Percentiles rank a stretch among this genome's conserved stretches.
These are phyloP conservation scores for Bergia puertoricense DNA, from an alignment of 92 coral and sea anemone genomes.

Conservation along the genomic window DNA sequence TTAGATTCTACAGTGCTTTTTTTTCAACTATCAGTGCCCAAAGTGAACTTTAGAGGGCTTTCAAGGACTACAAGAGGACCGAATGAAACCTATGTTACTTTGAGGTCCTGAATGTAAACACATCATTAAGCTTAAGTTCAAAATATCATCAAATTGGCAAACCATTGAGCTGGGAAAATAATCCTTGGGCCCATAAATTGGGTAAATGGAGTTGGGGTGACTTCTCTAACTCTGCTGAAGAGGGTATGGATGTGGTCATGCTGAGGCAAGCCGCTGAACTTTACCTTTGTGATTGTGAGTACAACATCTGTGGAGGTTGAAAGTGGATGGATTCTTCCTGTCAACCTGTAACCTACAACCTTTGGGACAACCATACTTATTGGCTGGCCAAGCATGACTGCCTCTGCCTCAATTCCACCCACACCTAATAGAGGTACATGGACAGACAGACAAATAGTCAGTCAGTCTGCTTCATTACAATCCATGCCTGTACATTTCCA, in stretches of 20 bases:
- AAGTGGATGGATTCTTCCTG: constrained; percentile 75
- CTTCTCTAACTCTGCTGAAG: no score
- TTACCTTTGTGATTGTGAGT: constrained; percentile 92
- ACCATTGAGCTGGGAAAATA: no score
- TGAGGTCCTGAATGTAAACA: no score
- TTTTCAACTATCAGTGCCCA: no score
- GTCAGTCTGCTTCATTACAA: neutral
- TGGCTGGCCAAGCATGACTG: constrained; percentile 98
- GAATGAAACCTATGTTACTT: no score
- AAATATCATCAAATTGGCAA: no score
- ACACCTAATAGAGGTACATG: constrained; percentile 70
- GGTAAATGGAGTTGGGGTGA: neutral
- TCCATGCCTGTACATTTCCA: no score
- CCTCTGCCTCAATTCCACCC: constrained; percentile 99
- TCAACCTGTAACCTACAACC: constrained; percentile 93
- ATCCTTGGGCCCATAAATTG: neutral
- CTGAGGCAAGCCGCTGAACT: neutral
- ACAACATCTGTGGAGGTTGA: constrained; percentile 97
- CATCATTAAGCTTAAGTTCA: no score
- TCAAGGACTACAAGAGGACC: no score
- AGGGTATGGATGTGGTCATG: neutral
- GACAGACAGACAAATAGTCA: neutral
- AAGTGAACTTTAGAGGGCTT: no score
- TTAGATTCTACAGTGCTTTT: no score
- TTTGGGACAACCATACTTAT: constrained; percentile 97